Base-by-base conservation (phyloP, 1,140 invertebrate genomes). In the Holotrichia oblita region DNA sequence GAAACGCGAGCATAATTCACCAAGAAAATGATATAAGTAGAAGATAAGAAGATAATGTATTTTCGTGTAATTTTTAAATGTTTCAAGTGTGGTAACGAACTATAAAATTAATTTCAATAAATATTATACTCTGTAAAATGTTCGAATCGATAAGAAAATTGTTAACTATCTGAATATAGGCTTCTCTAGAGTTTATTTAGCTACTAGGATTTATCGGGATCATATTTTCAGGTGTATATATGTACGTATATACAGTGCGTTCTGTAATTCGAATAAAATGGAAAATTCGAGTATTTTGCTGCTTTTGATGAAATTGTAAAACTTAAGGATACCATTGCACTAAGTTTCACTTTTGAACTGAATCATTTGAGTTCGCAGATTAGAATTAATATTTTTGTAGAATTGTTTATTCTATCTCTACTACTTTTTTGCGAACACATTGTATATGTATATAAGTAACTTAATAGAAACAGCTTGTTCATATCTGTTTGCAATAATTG, bases 191-290 rank as follows among this genome's bases (percentile, higher is more conserved):
- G 22, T 69, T 69, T 69, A 69, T 69, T 69, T 69, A 69, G 61
- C 61, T 69, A 9, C 22, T 69, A 69, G 61, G 22, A 69, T 69
- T 22, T 6, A 69, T 27, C 61, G 61, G 22, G 61, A 34, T 69
- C 61, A 69, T 69, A 69, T 69, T 69, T 69, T 69, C 61, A 69
- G 61, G 22, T 69, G 61, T 69, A 27, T 22, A 34, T 69, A 69
- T 22, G 14, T 69, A 69, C 61, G 22, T 27, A 69, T 69, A 20
- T 34, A 22, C 10, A 69, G 9, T 69, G 12, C 48, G n/a, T 55
- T 55, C 17, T 34, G 1, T 34, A 34, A 4, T 34, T 2, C 4
- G 27, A 2, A 34, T 34, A 34, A 34, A 34, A 34, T 4, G 4
- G 2, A 34, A 2, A 34, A 34, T 34, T 4, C 4, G 2, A 34